Conservation (phyloP, 2,797 vertebrate genomes). For the Paramormyrops hopkinsi region DNA sequence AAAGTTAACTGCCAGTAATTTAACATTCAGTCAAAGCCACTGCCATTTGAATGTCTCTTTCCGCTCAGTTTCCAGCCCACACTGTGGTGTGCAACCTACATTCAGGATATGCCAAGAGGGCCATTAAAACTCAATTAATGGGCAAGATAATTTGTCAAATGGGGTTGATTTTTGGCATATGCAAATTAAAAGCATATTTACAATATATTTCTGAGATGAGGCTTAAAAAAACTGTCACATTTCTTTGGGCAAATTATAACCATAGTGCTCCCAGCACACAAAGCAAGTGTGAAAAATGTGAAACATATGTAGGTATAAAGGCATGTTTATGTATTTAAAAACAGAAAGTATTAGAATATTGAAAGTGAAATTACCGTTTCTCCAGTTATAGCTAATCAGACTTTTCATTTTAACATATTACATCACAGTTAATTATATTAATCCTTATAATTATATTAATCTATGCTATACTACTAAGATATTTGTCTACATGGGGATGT, state of each 20-base stretch:
- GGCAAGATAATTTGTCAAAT: conserved; percentile 13
- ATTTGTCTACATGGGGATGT: neutral
- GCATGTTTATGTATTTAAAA: neutral
- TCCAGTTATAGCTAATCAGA: neutral
- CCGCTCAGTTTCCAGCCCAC: neutral
- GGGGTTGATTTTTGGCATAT: conserved; percentile 42
- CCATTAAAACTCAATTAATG: conserved; percentile 9
- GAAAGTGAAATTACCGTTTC: neutral
- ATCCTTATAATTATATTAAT: conserved; percentile 4
- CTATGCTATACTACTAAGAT: neutral
- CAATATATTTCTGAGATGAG: conserved; percentile 50
- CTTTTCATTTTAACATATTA: neutral
- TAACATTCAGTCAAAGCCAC: conserved; percentile 1
- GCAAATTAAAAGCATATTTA: conserved; percentile 63
- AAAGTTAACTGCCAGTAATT: conserved; percentile 8
- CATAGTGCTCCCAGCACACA: neutral
- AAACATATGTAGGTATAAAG: neutral
- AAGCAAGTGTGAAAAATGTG: neutral
- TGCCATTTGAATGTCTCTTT: neutral
- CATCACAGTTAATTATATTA: conserved; percentile 8
- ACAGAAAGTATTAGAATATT: neutral
- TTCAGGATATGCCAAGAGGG: conserved; percentile 11
- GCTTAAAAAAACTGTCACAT: neutral
- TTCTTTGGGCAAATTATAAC: conserved; percentile 3
- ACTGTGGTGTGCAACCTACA: neutral